A percentile compares a stretch with the other conserved stretches of the same genome.
Evolutionary conservation across 2,113 vertebrate genomes (phyloP).

Genomic region (Rhizomys pruinosus): DNA sequence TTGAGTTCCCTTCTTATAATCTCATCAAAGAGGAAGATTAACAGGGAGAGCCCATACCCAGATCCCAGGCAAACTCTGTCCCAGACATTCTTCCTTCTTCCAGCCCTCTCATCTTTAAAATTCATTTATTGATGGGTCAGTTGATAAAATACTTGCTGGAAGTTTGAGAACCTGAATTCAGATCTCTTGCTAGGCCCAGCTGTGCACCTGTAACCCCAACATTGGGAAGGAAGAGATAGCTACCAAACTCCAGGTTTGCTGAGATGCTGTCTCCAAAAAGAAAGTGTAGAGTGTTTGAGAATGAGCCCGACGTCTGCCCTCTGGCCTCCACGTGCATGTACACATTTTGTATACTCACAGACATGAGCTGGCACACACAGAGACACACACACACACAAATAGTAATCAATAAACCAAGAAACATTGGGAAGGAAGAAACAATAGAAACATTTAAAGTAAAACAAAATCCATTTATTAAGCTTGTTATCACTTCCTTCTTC

Average conservation of each 20-base stretch:
- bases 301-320: not conserved
- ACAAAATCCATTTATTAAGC: not conserved
- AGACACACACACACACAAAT: not conserved
- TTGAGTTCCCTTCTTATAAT: not conserved
- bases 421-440: not conserved
- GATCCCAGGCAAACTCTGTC: not conserved
- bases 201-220: not conserved
- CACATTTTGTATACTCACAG: not conserved
- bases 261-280: not conserved
- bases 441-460: not conserved
- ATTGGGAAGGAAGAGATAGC: not conserved
- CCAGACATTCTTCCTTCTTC: not conserved
- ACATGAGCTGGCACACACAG: not conserved
- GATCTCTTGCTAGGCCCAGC: not conserved
- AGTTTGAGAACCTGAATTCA: not conserved
- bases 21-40: not conserved
- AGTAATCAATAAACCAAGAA: not conserved
- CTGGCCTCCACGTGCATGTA: not conserved
- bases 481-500: not conserved
- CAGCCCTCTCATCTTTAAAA: not conserved
- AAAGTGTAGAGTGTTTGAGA: not conserved
- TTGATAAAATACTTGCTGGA: not conserved
- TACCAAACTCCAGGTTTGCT: not conserved
- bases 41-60: not conserved
- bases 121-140: too few species aligned